Conservation (phyloP, 2,888 invertebrate genomes). For the Eilema caniola region DNA sequence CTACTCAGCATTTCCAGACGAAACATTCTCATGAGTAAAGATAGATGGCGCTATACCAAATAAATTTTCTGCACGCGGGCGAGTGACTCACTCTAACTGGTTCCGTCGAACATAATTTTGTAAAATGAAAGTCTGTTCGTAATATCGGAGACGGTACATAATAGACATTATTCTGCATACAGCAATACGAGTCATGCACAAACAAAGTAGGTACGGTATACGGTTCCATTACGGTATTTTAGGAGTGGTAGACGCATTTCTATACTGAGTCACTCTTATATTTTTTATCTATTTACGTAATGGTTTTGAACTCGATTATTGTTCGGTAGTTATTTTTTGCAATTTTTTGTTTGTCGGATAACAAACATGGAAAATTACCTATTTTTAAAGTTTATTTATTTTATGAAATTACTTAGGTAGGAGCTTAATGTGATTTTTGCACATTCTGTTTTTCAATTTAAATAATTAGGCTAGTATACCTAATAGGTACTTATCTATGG, state of each 20-base stretch:
- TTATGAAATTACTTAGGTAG: too few relatives aligned
- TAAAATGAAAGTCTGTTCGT: conserved; percentile 18
- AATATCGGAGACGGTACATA: background rate
- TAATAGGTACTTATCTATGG: too few relatives aligned
- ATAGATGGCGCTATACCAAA: background rate
- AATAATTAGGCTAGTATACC: too few relatives aligned
- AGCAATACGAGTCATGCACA: conserved; percentile 4
- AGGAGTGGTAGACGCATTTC: background rate
- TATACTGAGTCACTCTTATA: background rate
- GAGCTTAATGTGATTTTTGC: too few relatives aligned
- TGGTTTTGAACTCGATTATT: background rate
- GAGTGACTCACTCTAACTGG: background rate
- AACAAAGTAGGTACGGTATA: conserved; percentile 16
- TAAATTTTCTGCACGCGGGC: background rate
- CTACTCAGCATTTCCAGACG: background rate
- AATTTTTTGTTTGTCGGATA: background rate
- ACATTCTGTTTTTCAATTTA: too few relatives aligned
- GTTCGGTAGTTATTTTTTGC: background rate
- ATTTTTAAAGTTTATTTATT: too few relatives aligned
- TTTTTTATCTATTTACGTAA: background rate
- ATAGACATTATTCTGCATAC: conserved; percentile 11
- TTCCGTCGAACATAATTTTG: conserved; percentile 11
- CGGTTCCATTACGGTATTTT: conserved; percentile 13
- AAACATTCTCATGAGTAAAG: background rate
- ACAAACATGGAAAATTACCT: too few relatives aligned